Conservation (phyloP, 2,797 vertebrate species). For the Aeoliscus strigatus region DNA sequence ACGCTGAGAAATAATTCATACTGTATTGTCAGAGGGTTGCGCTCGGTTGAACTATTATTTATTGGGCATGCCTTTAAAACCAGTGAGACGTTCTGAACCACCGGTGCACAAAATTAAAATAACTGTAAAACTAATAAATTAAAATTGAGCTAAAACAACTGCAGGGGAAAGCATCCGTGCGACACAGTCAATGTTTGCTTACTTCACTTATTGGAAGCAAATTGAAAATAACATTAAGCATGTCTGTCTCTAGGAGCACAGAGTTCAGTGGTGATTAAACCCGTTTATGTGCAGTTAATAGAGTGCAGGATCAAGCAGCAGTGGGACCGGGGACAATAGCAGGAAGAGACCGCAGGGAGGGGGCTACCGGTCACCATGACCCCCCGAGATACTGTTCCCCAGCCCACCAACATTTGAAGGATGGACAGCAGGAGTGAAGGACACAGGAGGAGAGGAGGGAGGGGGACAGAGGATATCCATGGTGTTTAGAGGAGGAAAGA, state of each 20-base stretch:
- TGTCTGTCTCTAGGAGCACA: no score
- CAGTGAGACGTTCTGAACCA: no score
- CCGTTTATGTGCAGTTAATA: slow-evolving; percentile 48
- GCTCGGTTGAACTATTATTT: slow-evolving; percentile 5
- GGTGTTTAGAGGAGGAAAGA: slow-evolving; percentile 38
- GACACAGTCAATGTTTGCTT: no score
- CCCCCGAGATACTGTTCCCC: slow-evolving; percentile 85
- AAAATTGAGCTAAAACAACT: no score
- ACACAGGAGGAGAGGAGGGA: slow-evolving; percentile 26
- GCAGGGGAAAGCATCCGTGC: no score
- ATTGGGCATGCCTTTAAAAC: no score
- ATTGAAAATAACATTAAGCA: no score
- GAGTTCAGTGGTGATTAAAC: slow-evolving; percentile 32
- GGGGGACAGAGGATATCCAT: slow-evolving; percentile 12
- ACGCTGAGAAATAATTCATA: no score
- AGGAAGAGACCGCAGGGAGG: slow-evolving; percentile 90
- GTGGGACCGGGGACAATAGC: slow-evolving; percentile 81
- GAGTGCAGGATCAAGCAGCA: slow-evolving; percentile 55
- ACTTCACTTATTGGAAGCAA: no score
- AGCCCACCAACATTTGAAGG: slow-evolving; percentile 61
- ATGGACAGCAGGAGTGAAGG: slow-evolving; percentile 54
- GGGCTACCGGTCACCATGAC: slow-evolving; percentile 83
- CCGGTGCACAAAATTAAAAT: no score
- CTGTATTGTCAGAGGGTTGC: not conserved
- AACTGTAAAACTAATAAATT: no score